Evolutionary conservation across 2,888 invertebrate genomes (phyloP).

Genomic region (Ichneumoninae sp.): DNA sequence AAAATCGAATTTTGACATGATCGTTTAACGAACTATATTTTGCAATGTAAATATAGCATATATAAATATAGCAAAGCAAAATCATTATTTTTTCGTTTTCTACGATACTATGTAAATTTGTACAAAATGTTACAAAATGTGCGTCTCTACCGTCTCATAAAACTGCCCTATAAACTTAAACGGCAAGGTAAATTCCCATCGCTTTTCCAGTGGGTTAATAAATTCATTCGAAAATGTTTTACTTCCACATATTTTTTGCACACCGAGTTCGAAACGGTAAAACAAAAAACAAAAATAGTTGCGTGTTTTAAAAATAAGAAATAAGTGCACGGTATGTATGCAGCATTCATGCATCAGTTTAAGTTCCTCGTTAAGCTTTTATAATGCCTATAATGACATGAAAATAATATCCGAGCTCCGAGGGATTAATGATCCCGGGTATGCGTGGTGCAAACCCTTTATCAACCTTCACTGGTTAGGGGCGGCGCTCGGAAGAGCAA

Average conservation of each 20-base stretch:
- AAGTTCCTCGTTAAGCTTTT: slow-evolving; percentile 26
- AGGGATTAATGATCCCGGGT: slow-evolving; percentile 9
- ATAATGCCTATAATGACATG: slow-evolving; percentile 21
- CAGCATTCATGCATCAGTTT: slow-evolving; percentile 26
- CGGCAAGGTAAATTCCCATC: neutral
- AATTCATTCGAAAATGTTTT: neutral
- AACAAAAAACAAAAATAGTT: neutral
- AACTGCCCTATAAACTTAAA: neutral
- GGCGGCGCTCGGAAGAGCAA: slow-evolving; percentile 37
- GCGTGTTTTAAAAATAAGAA: slow-evolving; percentile 1
- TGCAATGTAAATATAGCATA: no score
- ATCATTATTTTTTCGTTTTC: no score
- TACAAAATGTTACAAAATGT: no score
- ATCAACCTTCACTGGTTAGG: slow-evolving; percentile 26
- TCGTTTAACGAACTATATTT: no score
- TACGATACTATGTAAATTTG: no score
- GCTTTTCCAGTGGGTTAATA: neutral
- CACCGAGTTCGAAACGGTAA: no score
- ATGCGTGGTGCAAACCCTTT: slow-evolving; percentile 20
- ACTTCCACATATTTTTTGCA: no score
- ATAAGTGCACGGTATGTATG: neutral
- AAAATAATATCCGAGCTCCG: slow-evolving; percentile 7
- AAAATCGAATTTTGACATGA: no score
- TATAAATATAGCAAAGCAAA: no score
- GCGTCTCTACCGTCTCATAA: neutral